These are phyloP conservation scores for Drosophila cyrtoloma DNA, from an alignment of 2,888 invertebrate genomes.

Conservation along the genomic window DNA sequence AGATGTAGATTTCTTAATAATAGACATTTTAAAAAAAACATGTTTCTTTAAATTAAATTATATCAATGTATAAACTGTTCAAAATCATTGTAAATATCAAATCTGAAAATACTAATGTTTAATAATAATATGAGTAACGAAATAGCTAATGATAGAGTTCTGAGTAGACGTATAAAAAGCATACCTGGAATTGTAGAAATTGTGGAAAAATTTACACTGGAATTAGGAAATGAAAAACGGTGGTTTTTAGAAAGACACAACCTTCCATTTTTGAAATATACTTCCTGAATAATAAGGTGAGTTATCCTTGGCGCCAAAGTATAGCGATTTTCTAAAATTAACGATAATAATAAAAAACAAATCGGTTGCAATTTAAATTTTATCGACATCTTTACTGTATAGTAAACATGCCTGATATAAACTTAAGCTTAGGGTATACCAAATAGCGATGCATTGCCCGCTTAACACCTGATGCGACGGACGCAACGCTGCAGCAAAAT, in stretches of 20 bases:
- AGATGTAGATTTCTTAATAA: background rate
- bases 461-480: constrained; percentile 75
- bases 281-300: background rate
- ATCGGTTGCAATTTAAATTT: background rate
- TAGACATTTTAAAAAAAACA: background rate
- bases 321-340: background rate
- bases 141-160: background rate
- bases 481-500: constrained; percentile 56
- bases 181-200: background rate
- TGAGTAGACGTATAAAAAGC: background rate
- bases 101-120: background rate
- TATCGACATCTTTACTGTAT: too few species aligned
- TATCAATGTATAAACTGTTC: background rate
- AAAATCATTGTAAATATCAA: background rate
- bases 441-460: constrained; percentile 60
- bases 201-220: background rate
- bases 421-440: constrained; percentile 49
- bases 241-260: background rate
- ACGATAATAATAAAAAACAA: background rate
- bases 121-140: too few species aligned
- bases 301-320: background rate
- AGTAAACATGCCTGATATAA: background rate
- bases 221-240: background rate
- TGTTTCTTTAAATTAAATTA: background rate
- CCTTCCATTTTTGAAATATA: background rate